Evolutionary conservation across 2,113 vertebrate species (phyloP).

Genomic region (Fregata magnificens): DNA sequence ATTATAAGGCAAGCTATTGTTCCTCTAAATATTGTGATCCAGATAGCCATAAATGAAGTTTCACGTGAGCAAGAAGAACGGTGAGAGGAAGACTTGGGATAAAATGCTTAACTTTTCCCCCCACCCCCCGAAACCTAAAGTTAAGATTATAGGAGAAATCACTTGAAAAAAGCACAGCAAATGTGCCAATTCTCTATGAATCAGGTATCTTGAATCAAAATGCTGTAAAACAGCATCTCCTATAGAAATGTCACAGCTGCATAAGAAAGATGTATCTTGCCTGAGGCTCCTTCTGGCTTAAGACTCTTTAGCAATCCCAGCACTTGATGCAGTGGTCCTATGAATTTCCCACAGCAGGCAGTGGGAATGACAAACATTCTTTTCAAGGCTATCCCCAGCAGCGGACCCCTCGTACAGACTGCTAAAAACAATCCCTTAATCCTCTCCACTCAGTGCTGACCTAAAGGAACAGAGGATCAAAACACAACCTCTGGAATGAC

Average conservation of each 20-base stretch:
- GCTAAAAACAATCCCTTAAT: conserved; percentile 47
- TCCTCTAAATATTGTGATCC: background rate
- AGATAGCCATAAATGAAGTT: background rate
- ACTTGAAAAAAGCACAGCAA: background rate
- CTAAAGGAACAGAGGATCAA: background rate
- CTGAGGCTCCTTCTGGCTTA: background rate
- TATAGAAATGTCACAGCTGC: background rate
- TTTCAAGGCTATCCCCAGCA: background rate
- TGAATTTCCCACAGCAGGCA: background rate
- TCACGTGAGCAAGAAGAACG: background rate
- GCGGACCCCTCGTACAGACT: background rate
- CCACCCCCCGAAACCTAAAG: background rate
- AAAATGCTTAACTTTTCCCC: background rate
- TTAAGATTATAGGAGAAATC: background rate
- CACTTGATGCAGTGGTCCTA: background rate
- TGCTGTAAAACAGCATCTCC: background rate
- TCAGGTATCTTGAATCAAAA: background rate
- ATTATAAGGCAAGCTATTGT: background rate
- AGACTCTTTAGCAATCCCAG: background rate
- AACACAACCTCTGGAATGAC: conserved; percentile 6
- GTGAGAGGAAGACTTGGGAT: background rate
- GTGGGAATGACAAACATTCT: background rate
- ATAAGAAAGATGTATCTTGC: background rate
- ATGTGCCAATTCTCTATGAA: background rate
- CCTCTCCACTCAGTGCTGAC: background rate